Conservation (phyloP, 2,113 vertebrate species). For the Burhinus bistriatus region DNA sequence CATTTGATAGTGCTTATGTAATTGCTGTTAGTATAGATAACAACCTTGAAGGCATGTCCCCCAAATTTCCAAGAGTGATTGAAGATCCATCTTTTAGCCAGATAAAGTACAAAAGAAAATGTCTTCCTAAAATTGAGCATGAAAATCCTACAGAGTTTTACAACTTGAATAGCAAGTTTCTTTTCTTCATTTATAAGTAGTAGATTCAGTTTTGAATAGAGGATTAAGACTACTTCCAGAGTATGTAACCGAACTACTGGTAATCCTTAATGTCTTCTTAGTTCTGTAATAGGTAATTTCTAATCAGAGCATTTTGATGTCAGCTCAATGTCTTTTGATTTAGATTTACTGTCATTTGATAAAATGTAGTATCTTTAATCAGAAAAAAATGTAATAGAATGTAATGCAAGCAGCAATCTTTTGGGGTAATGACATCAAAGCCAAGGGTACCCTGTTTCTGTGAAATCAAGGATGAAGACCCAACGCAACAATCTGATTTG, state of each 20-base stretch:
- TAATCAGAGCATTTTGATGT: constrained; percentile 36
- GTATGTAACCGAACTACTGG: not conserved
- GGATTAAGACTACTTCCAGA: constrained; percentile 22
- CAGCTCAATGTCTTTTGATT: constrained; percentile 43
- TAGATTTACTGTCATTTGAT: constrained; percentile 39
- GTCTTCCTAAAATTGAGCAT: not conserved
- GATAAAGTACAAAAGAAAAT: not conserved
- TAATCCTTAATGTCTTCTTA: constrained; percentile 11
- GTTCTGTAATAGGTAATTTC: constrained; percentile 13
- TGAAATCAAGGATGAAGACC: not conserved
- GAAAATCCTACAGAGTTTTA: not conserved
- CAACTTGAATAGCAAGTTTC: constrained; percentile 3
- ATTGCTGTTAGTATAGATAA: not conserved
- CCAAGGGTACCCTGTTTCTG: not conserved
- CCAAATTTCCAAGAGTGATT: not conserved
- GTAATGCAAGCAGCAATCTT: not conserved
- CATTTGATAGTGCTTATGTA: not conserved
- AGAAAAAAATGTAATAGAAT: not conserved
- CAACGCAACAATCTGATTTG: not conserved
- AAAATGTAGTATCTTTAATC: not conserved
- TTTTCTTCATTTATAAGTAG: not conserved
- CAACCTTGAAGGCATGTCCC: not conserved
- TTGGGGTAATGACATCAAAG: constrained; percentile 2
- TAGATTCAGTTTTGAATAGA: constrained; percentile 11
- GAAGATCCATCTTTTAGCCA: not conserved